These are phyloP conservation scores for Metopia argyrocephala DNA, from an alignment of 2,888 invertebrate genomes.

Conservation along the genomic window DNA sequence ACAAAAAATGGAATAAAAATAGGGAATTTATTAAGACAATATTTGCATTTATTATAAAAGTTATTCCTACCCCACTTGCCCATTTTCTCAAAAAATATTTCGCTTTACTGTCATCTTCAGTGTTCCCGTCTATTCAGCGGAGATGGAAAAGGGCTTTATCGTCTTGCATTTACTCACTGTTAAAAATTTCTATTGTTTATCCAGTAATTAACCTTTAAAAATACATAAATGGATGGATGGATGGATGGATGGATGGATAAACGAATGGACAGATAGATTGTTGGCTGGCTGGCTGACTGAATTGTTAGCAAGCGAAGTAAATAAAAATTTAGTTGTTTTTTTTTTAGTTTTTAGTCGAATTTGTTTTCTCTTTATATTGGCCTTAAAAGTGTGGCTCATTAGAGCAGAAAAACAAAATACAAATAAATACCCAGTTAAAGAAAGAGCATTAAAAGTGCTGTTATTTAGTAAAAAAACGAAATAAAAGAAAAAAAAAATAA, in stretches of 20 bases:
- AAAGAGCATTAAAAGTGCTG: background rate
- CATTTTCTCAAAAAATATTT: background rate
- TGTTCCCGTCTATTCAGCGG: no score
- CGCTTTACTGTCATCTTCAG: background rate
- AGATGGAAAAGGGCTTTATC: no score
- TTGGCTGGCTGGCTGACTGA: background rate
- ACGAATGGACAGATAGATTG: background rate
- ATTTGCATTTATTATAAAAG: slow-evolving; percentile 45
- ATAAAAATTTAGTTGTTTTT: background rate
- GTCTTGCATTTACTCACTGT: background rate
- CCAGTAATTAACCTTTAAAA: slow-evolving; percentile 52
- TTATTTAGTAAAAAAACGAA: background rate
- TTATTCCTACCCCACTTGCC: background rate
- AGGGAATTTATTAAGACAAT: slow-evolving; percentile 37
- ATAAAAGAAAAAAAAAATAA: background rate
- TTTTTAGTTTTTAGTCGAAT: background rate
- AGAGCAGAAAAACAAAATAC: slow-evolving; percentile 28
- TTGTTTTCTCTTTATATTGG: background rate
- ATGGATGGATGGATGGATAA: background rate
- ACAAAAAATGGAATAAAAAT: slow-evolving; percentile 1
- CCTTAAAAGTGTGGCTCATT: slow-evolving; percentile 5
- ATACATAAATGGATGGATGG: slow-evolving; percentile 13
- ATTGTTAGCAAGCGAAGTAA: background rate
- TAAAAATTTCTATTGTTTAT: slow-evolving; percentile 41
- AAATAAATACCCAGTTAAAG: background rate